These are phyloP conservation scores for Nephrotoma flavescens DNA, from an alignment of 2,888 invertebrate genomes.

Conservation along the genomic window DNA sequence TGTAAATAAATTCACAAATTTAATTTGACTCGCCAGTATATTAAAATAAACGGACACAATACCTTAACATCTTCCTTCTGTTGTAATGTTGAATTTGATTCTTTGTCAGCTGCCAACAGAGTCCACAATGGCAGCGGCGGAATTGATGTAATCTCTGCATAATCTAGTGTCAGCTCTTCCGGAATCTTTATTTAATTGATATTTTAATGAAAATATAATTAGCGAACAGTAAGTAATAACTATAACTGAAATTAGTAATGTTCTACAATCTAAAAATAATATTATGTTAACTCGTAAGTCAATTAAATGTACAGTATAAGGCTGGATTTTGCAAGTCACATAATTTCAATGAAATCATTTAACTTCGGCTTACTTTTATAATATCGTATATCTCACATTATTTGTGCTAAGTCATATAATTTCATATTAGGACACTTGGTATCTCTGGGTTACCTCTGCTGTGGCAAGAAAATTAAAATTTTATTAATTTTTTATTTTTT, in stretches of 20 bases:
- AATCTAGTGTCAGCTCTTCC: constrained; percentile 79
- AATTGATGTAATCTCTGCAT: constrained; percentile 94
- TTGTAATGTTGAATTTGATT: constrained; percentile 39
- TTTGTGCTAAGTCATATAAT: no score
- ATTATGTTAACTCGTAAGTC: no score
- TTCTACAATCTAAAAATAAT: no score
- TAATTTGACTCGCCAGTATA: background rate
- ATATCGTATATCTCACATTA: no score
- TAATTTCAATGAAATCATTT: no score
- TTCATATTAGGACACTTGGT: no score
- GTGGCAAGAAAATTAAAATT: no score
- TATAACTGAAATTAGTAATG: constrained; percentile 1
- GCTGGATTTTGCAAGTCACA: no score
- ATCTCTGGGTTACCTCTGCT: no score
- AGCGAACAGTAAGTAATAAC: background rate
- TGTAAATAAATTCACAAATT: constrained; percentile 12
- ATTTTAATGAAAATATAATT: background rate
- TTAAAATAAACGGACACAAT: constrained; percentile 8
- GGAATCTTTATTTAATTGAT: constrained; percentile 38
- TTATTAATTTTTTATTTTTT: no score
- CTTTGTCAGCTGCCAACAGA: constrained; percentile 84
- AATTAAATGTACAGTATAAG: no score
- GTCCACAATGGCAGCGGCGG: constrained; percentile 96
- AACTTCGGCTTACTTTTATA: no score
- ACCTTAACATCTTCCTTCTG: constrained; percentile 38